Conservation (phyloP, 1,140 invertebrate genomes). For the Drosophila pandora region DNA sequence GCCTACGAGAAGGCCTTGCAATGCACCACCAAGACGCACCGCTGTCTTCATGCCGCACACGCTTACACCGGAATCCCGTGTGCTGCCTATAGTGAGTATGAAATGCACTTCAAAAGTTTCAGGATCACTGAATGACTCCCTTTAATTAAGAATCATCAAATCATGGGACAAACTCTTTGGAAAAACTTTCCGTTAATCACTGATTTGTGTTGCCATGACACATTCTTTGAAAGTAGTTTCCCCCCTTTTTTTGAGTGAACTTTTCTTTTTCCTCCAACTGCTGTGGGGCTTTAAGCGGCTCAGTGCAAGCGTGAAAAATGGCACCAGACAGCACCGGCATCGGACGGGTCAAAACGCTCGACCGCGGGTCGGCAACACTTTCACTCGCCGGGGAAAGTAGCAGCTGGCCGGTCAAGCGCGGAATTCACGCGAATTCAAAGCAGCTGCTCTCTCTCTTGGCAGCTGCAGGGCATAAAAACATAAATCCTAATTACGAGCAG, state of each 20-base stretch:
- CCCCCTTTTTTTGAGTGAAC: neutral
- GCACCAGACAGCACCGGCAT: slow-evolving; percentile 42
- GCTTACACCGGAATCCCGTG: slow-evolving; percentile 95
- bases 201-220: too few relatives aligned
- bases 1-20: slow-evolving; percentile 85
- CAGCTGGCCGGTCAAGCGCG: slow-evolving; percentile 56
- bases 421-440: slow-evolving; percentile 44
- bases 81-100: slow-evolving; percentile 90
- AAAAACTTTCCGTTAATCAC: too few relatives aligned
- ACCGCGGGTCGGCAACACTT: slow-evolving; percentile 55
- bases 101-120: too few relatives aligned
- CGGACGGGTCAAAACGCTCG: slow-evolving; percentile 39
- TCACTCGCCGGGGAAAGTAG: slow-evolving; percentile 11
- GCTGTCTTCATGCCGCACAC: slow-evolving; percentile 94
- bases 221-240: neutral
- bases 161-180: too few relatives aligned
- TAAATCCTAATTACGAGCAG: slow-evolving; percentile 80
- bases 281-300: slow-evolving; percentile 34
- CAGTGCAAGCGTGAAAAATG: slow-evolving; percentile 64
- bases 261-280: neutral
- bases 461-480: slow-evolving; percentile 64
- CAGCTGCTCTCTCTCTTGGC: slow-evolving; percentile 29
- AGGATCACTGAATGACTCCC: too few relatives aligned
- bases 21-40: slow-evolving; percentile 93
- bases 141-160: too few relatives aligned